A percentile compares a stretch with the other conserved stretches of the same genome.
Evolutionary conservation across 2,113 vertebrate genomes (phyloP).

Genomic region (Rutilus rutilus): DNA sequence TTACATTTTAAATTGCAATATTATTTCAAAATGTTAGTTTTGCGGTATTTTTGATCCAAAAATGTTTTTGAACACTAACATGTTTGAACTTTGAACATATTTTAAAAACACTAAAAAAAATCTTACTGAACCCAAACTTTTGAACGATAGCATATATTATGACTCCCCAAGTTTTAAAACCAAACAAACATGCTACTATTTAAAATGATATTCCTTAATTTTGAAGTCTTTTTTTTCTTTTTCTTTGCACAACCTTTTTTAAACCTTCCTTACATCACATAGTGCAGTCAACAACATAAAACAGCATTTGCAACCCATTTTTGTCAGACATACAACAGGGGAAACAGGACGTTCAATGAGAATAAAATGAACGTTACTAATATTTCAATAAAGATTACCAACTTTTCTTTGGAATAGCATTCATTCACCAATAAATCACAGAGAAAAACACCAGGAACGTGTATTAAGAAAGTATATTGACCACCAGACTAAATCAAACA

Average conservation of each 20-base stretch:
- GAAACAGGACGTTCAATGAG: neutral
- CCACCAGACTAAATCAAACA: constrained; percentile 10
- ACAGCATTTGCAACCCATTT: neutral
- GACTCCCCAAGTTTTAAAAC: neutral
- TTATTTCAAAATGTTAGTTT: too few species aligned
- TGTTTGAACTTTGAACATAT: too few species aligned
- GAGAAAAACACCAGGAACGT: neutral
- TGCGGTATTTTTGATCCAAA: neutral
- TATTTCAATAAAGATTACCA: neutral
- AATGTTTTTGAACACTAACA: too few species aligned
- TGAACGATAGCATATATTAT: neutral
- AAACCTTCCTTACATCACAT: neutral
- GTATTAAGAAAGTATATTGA: neutral
- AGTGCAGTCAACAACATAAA: neutral
- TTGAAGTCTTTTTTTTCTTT: too few species aligned
- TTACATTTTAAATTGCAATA: too few species aligned
- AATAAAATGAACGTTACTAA: neutral
- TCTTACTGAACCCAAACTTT: neutral
- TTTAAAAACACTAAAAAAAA: neutral
- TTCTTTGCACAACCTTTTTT: neutral
- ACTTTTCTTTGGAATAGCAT: neutral
- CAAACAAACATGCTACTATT: neutral
- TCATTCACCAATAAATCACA: neutral
- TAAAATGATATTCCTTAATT: neutral
- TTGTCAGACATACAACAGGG: neutral